Evolutionary conservation across 2,888 invertebrate genomes (phyloP), one percentile per base, ranked within the genome.

Genomic region (Nasonia oneida): DNA sequence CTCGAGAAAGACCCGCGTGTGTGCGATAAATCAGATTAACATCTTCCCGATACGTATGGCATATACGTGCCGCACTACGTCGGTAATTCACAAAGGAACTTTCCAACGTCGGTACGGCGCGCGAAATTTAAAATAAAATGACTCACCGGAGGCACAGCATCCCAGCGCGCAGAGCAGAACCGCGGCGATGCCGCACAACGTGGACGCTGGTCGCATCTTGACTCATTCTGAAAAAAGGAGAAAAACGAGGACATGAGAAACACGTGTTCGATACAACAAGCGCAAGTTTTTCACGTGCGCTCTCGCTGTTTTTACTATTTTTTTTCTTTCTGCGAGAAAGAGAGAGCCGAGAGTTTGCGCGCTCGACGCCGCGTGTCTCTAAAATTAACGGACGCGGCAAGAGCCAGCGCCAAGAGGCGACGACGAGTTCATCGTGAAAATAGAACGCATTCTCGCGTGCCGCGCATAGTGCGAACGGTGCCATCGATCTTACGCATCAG

Each of bases 201-300:
- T 92, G 87, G 90, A 89, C 89, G 90, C 88, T 88, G 90, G 89
- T 88, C 91, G 90, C 93, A 93, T 93, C 93, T 92, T 93, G 91
- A 92, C 91, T 92, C 93, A 93, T 93, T 93, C 93, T 93, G 90
- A 93, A 93, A 86, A 67, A 81, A 61, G 1, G 74, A 71, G 70
- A 42, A 39, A 70, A 5, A n/a, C 5, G 14, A 15, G 61, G 23
- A 53, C 42, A 47, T 23, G 12, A 37, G 73, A 81, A 14, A 57
- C 50, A 47, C 23, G 50, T 67, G 67, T 75, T 33, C 37, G 71
- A 71, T n/a, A 39, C 37, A 42, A 71, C 39, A 39, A 33, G 71
- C 71, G 71, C 23, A 74, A 37, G 61, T 50, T 61, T 61, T 86
- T 77, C 61, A 79, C 82, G 67, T 84, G 64, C 57, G 39, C 78